These are phyloP conservation scores for Montipora capitata DNA, from an alignment of 92 coral and sea anemone species.

Conservation along the genomic window DNA sequence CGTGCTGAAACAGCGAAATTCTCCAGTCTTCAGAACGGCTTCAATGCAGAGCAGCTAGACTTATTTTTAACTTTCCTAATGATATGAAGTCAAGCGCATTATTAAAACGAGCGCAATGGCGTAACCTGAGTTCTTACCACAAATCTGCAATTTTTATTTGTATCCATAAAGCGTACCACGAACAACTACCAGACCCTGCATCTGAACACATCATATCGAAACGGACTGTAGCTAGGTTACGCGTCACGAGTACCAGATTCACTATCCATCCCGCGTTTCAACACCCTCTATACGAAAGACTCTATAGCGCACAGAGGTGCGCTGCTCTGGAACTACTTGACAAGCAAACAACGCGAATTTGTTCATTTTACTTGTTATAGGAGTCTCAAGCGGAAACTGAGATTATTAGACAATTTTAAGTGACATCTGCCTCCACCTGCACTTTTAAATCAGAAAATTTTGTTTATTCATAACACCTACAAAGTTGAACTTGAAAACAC, in stretches of 20 bases:
- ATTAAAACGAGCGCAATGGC: constrained; percentile 9
- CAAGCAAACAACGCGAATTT: constrained; percentile 17
- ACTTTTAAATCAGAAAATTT: not conserved
- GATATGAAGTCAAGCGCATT: not conserved
- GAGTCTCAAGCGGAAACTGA: constrained; percentile 21
- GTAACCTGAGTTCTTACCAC: constrained; percentile 7
- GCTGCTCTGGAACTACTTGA: constrained; percentile 30
- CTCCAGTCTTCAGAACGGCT: constrained; percentile 28
- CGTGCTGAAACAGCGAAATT: constrained; percentile 6
- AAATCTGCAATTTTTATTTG: constrained; percentile 18
- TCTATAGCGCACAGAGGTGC: constrained; percentile 21
- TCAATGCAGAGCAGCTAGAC: constrained; percentile 40
- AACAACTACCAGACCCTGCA: not conserved
- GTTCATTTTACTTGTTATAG: constrained; percentile 7
- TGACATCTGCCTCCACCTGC: not conserved
- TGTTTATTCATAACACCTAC: not conserved
- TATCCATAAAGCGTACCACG: constrained; percentile 19
- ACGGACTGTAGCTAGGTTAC: not conserved
- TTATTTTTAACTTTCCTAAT: constrained; percentile 33
- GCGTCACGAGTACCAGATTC: constrained; percentile 2
- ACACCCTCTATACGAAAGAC: not conserved
- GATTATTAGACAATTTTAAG: constrained; percentile 19
- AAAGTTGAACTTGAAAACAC: not conserved
- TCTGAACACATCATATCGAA: constrained; percentile 17
- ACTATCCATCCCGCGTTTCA: not conserved